Percentiles rank a stretch among this genome's conserved stretches.
Evolutionary conservation across 2,113 vertebrate species (phyloP).

Genomic region (Tupaia chinensis): DNA sequence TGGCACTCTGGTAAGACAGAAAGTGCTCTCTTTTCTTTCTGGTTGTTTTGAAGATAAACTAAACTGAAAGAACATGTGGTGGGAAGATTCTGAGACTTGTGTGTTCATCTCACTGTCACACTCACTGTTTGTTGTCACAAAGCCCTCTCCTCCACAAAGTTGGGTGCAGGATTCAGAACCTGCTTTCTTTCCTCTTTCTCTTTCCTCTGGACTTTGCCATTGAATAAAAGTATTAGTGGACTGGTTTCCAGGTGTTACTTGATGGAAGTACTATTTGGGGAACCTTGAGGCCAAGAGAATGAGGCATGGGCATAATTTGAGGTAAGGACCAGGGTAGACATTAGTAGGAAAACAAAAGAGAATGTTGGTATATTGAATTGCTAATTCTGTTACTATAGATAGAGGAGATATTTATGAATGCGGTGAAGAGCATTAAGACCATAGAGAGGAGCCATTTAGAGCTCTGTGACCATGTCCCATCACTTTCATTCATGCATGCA

Average conservation of each 20-base stretch:
- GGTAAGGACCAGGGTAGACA: background rate
- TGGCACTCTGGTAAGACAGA: slow-evolving; percentile 94
- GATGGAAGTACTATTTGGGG: background rate
- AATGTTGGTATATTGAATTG: background rate
- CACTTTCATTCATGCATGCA: too few relatives aligned
- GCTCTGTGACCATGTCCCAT: background rate
- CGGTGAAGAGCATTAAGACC: accelerated
- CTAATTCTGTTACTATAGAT: background rate
- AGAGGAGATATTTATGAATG: background rate
- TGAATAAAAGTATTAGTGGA: too few relatives aligned
- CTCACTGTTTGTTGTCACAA: accelerated
- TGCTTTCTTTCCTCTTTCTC: background rate
- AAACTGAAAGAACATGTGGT: background rate
- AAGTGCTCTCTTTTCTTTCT: background rate
- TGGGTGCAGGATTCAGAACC: background rate
- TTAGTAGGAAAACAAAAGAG: background rate
- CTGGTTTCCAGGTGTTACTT: background rate
- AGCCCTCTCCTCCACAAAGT: background rate
- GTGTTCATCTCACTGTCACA: background rate
- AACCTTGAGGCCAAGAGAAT: background rate
- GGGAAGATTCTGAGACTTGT: background rate
- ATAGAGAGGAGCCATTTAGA: accelerated
- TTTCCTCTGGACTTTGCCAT: background rate
- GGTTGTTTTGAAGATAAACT: background rate
- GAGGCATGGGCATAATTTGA: too few relatives aligned